These are phyloP conservation scores for Harpalus rubripes DNA, from an alignment of 2,888 invertebrate genomes.

Conservation along the genomic window DNA sequence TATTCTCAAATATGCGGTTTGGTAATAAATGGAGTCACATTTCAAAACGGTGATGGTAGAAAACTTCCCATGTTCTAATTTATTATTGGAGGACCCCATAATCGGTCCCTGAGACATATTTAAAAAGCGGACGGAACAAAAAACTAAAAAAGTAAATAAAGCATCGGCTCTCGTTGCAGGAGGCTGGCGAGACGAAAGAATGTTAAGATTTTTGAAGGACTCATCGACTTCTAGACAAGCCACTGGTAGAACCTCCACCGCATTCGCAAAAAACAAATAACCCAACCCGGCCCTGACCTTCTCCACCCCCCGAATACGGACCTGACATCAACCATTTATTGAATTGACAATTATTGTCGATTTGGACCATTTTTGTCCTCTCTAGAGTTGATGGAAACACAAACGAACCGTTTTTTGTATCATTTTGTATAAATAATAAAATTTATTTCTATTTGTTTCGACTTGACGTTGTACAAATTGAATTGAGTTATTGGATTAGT, in stretches of 20 bases:
- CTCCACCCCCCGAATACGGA: constrained; percentile 14
- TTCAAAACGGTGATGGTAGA: no score
- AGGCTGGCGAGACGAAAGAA: constrained; percentile 40
- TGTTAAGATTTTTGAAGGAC: constrained; percentile 25
- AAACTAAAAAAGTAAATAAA: neutral
- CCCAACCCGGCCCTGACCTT: constrained; percentile 16
- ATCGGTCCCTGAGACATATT: no score
- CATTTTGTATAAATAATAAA: constrained; percentile 54
- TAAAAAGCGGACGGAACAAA: neutral
- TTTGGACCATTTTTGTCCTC: constrained; percentile 38
- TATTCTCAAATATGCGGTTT: no score
- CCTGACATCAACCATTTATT: constrained; percentile 4
- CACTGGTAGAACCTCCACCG: constrained; percentile 36
- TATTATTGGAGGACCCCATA: no score
- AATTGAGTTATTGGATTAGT: neutral
- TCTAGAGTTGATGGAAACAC: constrained; percentile 16
- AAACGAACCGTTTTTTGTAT: constrained; percentile 27
- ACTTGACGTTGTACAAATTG: neutral
- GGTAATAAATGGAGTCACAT: no score
- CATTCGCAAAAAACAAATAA: constrained; percentile 48
- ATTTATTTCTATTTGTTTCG: constrained; percentile 23
- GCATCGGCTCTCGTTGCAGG: constrained; percentile 11
- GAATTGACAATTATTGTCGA: constrained; percentile 12
- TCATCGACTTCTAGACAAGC: constrained; percentile 37
- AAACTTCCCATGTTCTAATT: no score